Evolutionary conservation across 2,113 vertebrate species (phyloP).

Genomic region (Megalops atlanticus): DNA sequence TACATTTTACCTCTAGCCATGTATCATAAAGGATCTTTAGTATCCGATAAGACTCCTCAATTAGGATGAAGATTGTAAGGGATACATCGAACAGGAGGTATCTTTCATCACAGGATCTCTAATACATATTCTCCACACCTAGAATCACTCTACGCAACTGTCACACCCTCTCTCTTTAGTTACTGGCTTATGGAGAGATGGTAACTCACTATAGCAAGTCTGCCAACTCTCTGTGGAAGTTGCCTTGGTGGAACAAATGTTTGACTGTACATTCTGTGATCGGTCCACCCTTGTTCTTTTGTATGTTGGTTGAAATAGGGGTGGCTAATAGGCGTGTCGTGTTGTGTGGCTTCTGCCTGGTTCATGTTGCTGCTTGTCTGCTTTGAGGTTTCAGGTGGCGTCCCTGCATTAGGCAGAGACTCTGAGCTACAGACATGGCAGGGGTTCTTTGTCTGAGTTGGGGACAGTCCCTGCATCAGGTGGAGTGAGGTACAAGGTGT

Average conservation of each 20-base stretch:
- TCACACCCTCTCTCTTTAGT: not conserved
- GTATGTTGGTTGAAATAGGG: not conserved
- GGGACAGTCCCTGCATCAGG: not conserved
- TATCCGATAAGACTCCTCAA: too few relatives aligned
- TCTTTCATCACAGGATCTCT: not conserved
- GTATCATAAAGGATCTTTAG: too few relatives aligned
- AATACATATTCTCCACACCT: not conserved
- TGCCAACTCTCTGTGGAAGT: too few relatives aligned
- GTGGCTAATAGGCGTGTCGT: not conserved
- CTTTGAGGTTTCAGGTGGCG: not conserved
- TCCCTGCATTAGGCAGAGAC: not conserved
- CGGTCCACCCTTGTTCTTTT: not conserved
- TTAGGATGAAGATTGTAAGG: not conserved
- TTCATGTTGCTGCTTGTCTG: not conserved
- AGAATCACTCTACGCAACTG: too few relatives aligned
- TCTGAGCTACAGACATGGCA: not conserved
- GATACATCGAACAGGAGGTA: not conserved
- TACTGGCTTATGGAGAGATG: not conserved
- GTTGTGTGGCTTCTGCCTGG: not conserved
- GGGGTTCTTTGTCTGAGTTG: not conserved
- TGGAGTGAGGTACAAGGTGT: not conserved
- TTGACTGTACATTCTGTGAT: not conserved
- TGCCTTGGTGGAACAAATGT: not conserved
- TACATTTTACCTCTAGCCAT: too few relatives aligned
- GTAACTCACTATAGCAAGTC: not conserved